phyloP scores from a whole-genome alignment of 2,797 vertebrate genomes.

The Anomalospiza imberbis region DNA sequence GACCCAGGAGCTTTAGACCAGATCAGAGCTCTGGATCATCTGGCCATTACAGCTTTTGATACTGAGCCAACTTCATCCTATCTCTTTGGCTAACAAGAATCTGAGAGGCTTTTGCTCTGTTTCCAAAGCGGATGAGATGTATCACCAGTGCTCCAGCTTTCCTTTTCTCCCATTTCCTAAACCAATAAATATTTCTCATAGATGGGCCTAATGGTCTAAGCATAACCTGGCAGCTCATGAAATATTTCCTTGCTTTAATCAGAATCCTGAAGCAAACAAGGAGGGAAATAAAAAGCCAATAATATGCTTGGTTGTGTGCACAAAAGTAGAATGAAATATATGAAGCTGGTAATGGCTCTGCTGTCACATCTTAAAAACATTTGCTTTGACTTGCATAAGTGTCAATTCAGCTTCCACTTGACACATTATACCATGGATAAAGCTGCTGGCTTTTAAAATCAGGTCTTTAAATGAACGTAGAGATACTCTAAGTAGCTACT shows the following conservation, averaged over 20 bases:
- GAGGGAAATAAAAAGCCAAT: slow-evolving; percentile 59
- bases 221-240: slow-evolving; percentile 49
- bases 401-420: slow-evolving; percentile 58
- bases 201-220: slow-evolving; percentile 62
- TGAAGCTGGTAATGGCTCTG: slow-evolving; percentile 63
- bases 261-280: slow-evolving; percentile 59
- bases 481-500: slow-evolving; percentile 40
- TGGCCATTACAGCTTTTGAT: slow-evolving; percentile 25
- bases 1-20: slow-evolving; percentile 17
- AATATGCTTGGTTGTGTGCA: slow-evolving; percentile 60
- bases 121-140: slow-evolving; percentile 30
- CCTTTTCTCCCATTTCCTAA: slow-evolving; percentile 61
- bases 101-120: slow-evolving; percentile 11
- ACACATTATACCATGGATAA: slow-evolving; percentile 36
- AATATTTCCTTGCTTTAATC: slow-evolving; percentile 63
- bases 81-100: not conserved
- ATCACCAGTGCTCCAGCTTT: slow-evolving; percentile 13
- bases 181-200: slow-evolving; percentile 72
- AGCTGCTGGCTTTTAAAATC: slow-evolving; percentile 53
- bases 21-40: slow-evolving; percentile 23
- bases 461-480: not conserved
- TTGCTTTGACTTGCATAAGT: slow-evolving; percentile 65
- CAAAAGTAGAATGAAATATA: slow-evolving; percentile 65
- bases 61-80: not conserved
- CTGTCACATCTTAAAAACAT: slow-evolving; percentile 67